A percentile compares a stretch with the other conserved stretches of the same genome.
phyloP scores from a whole-genome alignment of 2,888 invertebrate species.

The Macrophya alboannulata region DNA sequence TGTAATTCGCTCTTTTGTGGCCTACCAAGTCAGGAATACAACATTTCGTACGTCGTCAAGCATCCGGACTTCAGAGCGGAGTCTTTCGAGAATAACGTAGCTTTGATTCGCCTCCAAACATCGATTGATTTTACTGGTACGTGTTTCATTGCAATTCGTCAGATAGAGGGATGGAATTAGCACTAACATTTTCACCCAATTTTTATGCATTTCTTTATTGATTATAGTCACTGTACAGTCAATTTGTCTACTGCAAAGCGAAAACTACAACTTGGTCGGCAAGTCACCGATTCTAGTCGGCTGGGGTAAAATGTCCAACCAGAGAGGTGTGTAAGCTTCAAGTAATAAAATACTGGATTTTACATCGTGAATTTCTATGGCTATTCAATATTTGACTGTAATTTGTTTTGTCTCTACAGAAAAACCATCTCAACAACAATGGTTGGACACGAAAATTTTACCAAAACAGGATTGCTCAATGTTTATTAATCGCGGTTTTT shows the following conservation, averaged over 20 bases:
- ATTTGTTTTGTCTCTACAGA: slow-evolving; percentile 67
- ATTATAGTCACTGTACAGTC: slow-evolving; percentile 89
- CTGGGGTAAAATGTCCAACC: slow-evolving; percentile 88
- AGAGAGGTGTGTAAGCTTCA: slow-evolving; percentile 77
- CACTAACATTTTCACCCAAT: neutral
- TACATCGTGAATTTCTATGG: neutral
- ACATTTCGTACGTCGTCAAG: slow-evolving; percentile 88
- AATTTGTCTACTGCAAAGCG: slow-evolving; percentile 84
- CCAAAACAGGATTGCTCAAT: slow-evolving; percentile 85
- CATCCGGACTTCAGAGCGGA: slow-evolving; percentile 87
- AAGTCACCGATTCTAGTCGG: slow-evolving; percentile 85
- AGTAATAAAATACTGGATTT: neutral
- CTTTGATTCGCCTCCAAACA: slow-evolving; percentile 87
- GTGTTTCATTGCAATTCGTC: slow-evolving; percentile 60
- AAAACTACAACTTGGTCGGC: slow-evolving; percentile 72
- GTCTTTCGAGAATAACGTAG: slow-evolving; percentile 86
- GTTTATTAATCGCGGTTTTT: slow-evolving; percentile 84
- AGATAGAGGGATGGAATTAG: neutral
- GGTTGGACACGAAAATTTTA: slow-evolving; percentile 85
- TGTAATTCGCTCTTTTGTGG: slow-evolving; percentile 89
- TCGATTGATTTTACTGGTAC: slow-evolving; percentile 86
- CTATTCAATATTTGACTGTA: slow-evolving; percentile 2
- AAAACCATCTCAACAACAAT: slow-evolving; percentile 81
- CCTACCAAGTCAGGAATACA: slow-evolving; percentile 86
- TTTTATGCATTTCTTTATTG: slow-evolving; percentile 58